Evolutionary conservation across 2,113 vertebrate species (phyloP).

Genomic region (Notechis scutatus): DNA sequence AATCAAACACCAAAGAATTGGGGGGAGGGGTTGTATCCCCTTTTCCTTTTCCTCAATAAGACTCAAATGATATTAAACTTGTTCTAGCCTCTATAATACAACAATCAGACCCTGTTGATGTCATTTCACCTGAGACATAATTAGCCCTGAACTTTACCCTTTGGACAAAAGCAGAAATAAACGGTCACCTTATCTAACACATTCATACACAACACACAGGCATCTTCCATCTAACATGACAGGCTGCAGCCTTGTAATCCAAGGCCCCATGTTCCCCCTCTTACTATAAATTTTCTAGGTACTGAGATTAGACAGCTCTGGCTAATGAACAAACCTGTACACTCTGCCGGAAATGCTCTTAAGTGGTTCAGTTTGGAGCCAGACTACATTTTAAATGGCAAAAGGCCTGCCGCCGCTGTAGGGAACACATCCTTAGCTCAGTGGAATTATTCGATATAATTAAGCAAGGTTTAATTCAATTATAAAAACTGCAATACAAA

Average conservation of each 20-base stretch:
- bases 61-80: background rate
- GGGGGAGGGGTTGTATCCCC: no score
- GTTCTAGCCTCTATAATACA: background rate
- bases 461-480: background rate
- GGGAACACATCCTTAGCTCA: slow-evolving; percentile 13
- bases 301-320: slow-evolving; percentile 52
- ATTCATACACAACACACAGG: background rate
- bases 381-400: background rate
- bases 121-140: slow-evolving; percentile 27
- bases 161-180: slow-evolving; percentile 42
- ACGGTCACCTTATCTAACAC: slow-evolving; percentile 20
- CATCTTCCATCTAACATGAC: slow-evolving; percentile 48
- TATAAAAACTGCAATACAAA: slow-evolving; percentile 7
- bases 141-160: slow-evolving; percentile 19
- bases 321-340: slow-evolving; percentile 39
- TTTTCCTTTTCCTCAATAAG: background rate
- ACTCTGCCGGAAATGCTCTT: slow-evolving; percentile 36
- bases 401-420: background rate
- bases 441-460: slow-evolving; percentile 37
- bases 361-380: slow-evolving; percentile 35
- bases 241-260: slow-evolving; percentile 56
- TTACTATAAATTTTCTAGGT: slow-evolving; percentile 49
- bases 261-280: slow-evolving; percentile 47
- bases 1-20: background rate
- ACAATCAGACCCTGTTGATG: slow-evolving; percentile 18